A percentile compares a stretch with the other conserved stretches of the same genome.
phyloP scores from a whole-genome alignment of 1,140 invertebrate species.

The Rhizoglyphus robini region DNA sequence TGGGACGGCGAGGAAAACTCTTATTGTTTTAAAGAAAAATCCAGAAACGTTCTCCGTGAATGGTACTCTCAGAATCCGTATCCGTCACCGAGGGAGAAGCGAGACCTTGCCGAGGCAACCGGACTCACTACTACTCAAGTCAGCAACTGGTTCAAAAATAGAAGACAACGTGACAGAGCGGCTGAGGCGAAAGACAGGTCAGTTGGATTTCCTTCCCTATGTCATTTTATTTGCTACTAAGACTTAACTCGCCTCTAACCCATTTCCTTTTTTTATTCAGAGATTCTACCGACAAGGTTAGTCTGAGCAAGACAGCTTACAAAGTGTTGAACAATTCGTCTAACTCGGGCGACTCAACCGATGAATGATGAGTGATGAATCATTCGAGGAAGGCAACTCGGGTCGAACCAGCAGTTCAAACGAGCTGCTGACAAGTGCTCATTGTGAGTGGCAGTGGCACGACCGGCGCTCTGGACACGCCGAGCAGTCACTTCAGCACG shows the following conservation, averaged over 20 bases:
- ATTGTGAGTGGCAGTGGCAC: not conserved
- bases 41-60: slow-evolving; percentile 72
- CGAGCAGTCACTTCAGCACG: not conserved
- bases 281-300: slow-evolving; percentile 3
- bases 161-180: slow-evolving; percentile 77
- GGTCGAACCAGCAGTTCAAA: slow-evolving; percentile 3
- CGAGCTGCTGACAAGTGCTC: not conserved
- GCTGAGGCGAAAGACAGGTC: slow-evolving; percentile 40
- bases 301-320: not conserved
- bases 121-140: slow-evolving; percentile 87
- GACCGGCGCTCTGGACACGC: not conserved
- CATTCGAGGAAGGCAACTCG: slow-evolving; percentile 9
- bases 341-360: slow-evolving; percentile 19
- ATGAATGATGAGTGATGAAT: no score
- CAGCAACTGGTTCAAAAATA: slow-evolving; percentile 99
- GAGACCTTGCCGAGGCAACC: slow-evolving; percentile 87
- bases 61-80: slow-evolving; percentile 78
- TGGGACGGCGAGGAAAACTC: slow-evolving; percentile 98
- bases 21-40: slow-evolving; percentile 95
- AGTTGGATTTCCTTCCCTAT: no score
- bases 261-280: not conserved
- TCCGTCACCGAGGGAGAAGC: slow-evolving; percentile 82
- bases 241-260: no score
- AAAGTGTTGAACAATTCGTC: slow-evolving; percentile 18
- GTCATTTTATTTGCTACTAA: no score